Conservation (phyloP, 2,797 vertebrate genomes). For the Microcaecilia unicolor region DNA sequence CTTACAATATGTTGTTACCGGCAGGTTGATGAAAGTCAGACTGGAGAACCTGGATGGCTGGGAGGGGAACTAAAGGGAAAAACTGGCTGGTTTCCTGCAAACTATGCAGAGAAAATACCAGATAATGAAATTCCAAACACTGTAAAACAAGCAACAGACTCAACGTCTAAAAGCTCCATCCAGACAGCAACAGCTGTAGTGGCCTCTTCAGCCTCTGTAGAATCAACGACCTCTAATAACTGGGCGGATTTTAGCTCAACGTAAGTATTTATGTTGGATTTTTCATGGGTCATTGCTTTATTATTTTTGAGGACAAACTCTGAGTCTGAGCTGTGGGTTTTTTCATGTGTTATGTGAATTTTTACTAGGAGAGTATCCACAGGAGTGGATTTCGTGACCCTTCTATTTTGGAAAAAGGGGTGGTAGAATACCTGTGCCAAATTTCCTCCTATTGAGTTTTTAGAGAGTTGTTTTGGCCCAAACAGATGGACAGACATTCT, state of each 20-base stretch:
- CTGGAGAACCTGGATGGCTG: slow-evolving; percentile 93
- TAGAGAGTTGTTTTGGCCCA: too few relatives aligned
- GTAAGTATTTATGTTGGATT: slow-evolving; percentile 63
- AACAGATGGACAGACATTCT: too few relatives aligned
- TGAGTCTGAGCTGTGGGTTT: too few relatives aligned
- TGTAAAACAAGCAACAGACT: slow-evolving; percentile 49
- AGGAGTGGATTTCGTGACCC: too few relatives aligned
- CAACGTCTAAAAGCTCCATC: slow-evolving; percentile 36
- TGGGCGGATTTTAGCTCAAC: slow-evolving; percentile 98
- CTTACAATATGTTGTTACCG: too few relatives aligned
- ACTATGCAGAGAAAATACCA: slow-evolving; percentile 89
- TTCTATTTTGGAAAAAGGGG: too few relatives aligned
- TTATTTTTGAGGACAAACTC: background rate
- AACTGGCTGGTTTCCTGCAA: slow-evolving; percentile 96
- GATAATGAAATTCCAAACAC: slow-evolving; percentile 76
- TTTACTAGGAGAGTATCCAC: too few relatives aligned
- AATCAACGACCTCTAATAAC: slow-evolving; percentile 65
- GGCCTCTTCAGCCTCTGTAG: slow-evolving; percentile 36
- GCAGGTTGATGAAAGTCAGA: slow-evolving; percentile 95
- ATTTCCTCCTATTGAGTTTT: too few relatives aligned
- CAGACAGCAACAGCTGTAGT: slow-evolving; percentile 17
- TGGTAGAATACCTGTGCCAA: too few relatives aligned
- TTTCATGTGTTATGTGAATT: too few relatives aligned
- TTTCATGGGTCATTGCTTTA: background rate
- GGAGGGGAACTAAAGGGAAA: slow-evolving; percentile 88